These are phyloP conservation scores for Podiceps cristatus DNA, from an alignment of 2,113 vertebrate genomes.

Conservation along the genomic window DNA sequence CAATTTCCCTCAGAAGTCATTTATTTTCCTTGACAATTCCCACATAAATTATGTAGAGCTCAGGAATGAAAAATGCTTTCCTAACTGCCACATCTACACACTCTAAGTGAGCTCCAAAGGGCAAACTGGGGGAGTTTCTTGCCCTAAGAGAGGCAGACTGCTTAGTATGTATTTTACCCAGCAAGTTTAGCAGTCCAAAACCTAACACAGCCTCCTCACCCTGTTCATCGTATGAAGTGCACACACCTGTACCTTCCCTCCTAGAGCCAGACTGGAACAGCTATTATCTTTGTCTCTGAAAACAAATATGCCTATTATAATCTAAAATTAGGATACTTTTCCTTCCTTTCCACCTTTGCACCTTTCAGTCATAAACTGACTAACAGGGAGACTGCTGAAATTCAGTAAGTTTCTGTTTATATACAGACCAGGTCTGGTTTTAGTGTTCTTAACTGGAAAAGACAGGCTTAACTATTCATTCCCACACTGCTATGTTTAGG, in stretches of 20 bases:
- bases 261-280: not conserved
- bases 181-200: not conserved
- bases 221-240: not conserved
- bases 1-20: not conserved
- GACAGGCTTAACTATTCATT: not conserved
- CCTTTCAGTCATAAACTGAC: constrained; percentile 17
- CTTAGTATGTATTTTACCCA: not conserved
- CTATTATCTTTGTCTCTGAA: constrained; percentile 38
- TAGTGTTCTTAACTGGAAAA: not conserved
- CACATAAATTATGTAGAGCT: not conserved
- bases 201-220: not conserved
- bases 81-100: not conserved
- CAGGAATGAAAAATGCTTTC: not conserved
- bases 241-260: constrained; percentile 13
- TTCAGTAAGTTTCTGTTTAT: constrained; percentile 37
- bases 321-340: constrained; percentile 59
- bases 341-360: constrained; percentile 38
- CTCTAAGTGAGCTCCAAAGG: not conserved
- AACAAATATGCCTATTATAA: constrained; percentile 58
- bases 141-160: not conserved
- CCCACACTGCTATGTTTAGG: not conserved
- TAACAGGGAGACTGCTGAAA: not conserved
- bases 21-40: not conserved
- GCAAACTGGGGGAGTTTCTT: not conserved
- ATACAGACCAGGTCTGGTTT: not conserved